Evolutionary conservation across 1,140 invertebrate species (phyloP).

Genomic region (Oryzaephilus surinamensis): DNA sequence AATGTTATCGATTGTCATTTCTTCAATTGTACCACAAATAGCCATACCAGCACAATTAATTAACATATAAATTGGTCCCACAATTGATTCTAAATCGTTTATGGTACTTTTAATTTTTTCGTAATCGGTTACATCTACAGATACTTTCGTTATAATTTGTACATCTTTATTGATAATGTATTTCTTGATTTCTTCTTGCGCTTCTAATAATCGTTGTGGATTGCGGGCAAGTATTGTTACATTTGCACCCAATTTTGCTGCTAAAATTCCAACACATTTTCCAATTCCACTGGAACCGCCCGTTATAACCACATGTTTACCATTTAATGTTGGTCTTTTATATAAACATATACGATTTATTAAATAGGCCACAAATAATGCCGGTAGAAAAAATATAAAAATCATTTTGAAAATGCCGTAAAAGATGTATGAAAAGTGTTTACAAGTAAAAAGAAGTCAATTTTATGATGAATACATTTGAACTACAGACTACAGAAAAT

Average conservation of each 20-base stretch:
- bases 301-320: constrained; percentile 63
- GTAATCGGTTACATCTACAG: constrained; percentile 63
- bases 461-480: too few relatives aligned
- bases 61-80: constrained; percentile 70
- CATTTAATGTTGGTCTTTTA: too few relatives aligned
- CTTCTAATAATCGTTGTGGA: constrained; percentile 50
- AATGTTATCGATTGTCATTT: constrained; percentile 60
- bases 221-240: constrained; percentile 85
- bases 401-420: too few relatives aligned
- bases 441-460: too few relatives aligned
- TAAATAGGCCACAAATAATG: too few relatives aligned
- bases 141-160: constrained; percentile 58
- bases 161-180: constrained; percentile 31
- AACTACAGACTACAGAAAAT: too few relatives aligned
- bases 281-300: constrained; percentile 96
- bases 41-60: constrained; percentile 86
- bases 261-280: constrained; percentile 67
- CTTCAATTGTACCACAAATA: constrained; percentile 71
- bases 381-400: too few relatives aligned
- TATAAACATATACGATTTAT: too few relatives aligned
- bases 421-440: too few relatives aligned
- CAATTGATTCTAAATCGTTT: constrained; percentile 38
- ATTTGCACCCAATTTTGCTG: constrained; percentile 66
- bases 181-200: constrained; percentile 47
- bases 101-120: constrained; percentile 38